Conservation (phyloP, 2,113 vertebrate genomes). For the Danio rerio region DNA sequence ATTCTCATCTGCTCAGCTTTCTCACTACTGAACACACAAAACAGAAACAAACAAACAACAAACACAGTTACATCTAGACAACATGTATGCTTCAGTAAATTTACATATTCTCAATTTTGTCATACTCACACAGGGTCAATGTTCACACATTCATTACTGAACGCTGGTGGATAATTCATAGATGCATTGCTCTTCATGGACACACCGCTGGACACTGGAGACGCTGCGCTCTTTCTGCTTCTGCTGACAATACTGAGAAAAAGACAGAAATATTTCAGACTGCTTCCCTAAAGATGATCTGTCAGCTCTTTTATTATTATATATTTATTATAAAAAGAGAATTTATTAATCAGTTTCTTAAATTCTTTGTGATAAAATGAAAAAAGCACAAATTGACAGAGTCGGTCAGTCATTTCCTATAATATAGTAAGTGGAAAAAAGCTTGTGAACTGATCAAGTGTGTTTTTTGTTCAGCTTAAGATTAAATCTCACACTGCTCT, state of each 20-base stretch:
- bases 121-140: background rate
- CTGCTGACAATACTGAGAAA: background rate
- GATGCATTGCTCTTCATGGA: background rate
- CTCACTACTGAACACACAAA: background rate
- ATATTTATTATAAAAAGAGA: no score
- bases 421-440: no score
- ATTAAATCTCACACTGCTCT: no score
- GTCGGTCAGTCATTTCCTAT: no score
- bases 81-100: no score
- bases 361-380: no score
- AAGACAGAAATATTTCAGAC: background rate
- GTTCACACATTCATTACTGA: background rate
- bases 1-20: background rate
- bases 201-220: background rate
- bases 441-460: no score
- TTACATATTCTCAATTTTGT: background rate
- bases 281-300: background rate
- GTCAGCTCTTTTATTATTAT: background rate
- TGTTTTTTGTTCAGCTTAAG: no score
- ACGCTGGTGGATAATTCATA: background rate
- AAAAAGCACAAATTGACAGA: no score
- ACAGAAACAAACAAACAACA: no score
- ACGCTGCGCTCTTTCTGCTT: background rate
- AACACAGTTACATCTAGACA: no score
- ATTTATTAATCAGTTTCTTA: no score